A percentile compares a stretch with the other conserved stretches of the same genome.
Conservation (phyloP, 2,888 invertebrate species). For the Galerucella calmariensis region DNA sequence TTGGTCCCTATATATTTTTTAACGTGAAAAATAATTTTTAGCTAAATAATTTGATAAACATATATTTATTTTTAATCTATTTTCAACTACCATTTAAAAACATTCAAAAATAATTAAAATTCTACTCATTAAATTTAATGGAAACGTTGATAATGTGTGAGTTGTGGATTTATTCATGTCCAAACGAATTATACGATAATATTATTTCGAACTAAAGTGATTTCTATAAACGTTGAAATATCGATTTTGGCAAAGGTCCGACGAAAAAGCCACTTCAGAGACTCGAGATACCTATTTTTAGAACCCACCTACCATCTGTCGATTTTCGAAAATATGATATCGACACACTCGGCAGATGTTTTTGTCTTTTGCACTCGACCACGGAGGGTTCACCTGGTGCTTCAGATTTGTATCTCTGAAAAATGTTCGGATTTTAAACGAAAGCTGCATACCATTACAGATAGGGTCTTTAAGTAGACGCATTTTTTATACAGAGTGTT, state of each 20-base stretch:
- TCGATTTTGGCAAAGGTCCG: background rate
- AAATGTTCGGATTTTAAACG: constrained; percentile 2
- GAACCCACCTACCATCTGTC: constrained; percentile 13
- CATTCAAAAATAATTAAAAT: too few species aligned
- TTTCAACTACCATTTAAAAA: too few species aligned
- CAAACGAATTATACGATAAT: too few species aligned
- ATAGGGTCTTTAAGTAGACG: background rate
- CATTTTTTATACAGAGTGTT: background rate
- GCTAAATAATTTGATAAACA: too few species aligned
- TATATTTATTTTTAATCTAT: too few species aligned
- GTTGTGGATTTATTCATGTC: too few species aligned
- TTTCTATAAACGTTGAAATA: too few species aligned
- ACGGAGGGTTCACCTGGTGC: constrained; percentile 9
- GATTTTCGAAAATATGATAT: constrained; percentile 16
- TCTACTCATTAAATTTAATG: too few species aligned
- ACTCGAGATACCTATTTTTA: constrained; percentile 8
- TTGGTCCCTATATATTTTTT: too few species aligned
- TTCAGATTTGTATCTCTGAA: constrained; percentile 15
- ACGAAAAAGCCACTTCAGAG: background rate
- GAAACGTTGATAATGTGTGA: too few species aligned
- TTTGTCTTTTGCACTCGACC: constrained; percentile 13
- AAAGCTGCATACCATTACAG: constrained; percentile 8
- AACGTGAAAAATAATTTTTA: too few species aligned
- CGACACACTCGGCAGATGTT: constrained; percentile 29
- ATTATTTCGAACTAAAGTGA: too few species aligned